Percentiles rank a stretch among this genome's conserved stretches.
phyloP scores from a whole-genome alignment of 2,888 invertebrate species.

The Ischnura elegans region DNA sequence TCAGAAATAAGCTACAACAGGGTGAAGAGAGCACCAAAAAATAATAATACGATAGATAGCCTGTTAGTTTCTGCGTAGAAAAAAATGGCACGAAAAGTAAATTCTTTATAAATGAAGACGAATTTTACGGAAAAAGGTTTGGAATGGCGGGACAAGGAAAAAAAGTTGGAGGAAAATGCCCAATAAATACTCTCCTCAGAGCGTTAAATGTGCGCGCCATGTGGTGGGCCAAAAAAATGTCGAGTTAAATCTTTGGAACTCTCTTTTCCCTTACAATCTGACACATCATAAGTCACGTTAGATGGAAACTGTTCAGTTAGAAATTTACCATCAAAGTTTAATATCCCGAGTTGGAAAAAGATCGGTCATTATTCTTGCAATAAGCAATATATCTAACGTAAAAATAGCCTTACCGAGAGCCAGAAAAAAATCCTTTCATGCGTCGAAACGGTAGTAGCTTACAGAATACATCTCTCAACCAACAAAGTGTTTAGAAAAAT shows the following conservation, averaged over 20 bases:
- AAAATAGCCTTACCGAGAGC: not conserved
- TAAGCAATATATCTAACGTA: not conserved
- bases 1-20: no score
- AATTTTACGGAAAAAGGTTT: not conserved
- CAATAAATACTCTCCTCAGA: not conserved
- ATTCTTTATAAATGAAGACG: not conserved
- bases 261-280: not conserved
- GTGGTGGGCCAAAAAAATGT: not conserved
- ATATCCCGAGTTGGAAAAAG: not conserved
- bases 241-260: not conserved
- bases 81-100: not conserved
- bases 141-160: not conserved
- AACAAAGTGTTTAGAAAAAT: not conserved
- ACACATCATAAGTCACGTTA: not conserved
- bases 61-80: not conserved
- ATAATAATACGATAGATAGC: no score
- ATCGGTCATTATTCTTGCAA: not conserved
- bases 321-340: not conserved
- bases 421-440: not conserved
- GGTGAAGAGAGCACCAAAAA: no score
- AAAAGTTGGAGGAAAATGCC: not conserved
- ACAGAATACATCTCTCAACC: no score
- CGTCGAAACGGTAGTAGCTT: not conserved
- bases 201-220: not conserved
- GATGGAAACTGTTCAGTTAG: not conserved